Percentiles rank a stretch among this genome's conserved stretches.
Evolutionary conservation across 2,113 vertebrate species (phyloP).

Genomic region (Takifugu bimaculatus): DNA sequence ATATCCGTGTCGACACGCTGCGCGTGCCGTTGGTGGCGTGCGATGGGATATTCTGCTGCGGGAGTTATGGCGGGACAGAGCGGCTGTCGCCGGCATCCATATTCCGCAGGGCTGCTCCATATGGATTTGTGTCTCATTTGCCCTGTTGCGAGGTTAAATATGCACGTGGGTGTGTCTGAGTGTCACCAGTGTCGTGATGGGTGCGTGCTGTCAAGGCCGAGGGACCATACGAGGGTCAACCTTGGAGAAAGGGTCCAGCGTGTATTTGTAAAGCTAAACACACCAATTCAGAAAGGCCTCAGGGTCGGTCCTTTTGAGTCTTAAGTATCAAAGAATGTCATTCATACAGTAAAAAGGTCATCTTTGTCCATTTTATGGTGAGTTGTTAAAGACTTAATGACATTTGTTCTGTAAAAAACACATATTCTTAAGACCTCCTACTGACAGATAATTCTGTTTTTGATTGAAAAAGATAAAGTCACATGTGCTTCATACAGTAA

Average conservation of each 20-base stretch:
- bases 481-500: no score
- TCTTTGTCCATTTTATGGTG: no score
- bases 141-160: constrained; percentile 33
- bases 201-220: constrained; percentile 3
- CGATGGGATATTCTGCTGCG: background rate
- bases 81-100: constrained; percentile 1
- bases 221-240: constrained; percentile 29
- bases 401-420: no score
- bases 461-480: no score
- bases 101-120: constrained; percentile 22
- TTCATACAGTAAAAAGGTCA: no score
- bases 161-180: background rate
- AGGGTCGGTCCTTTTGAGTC: no score
- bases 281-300: no score
- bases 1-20: constrained; percentile 22
- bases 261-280: no score
- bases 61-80: constrained; percentile 23
- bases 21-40: constrained; percentile 5
- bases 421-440: no score
- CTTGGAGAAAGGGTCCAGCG: constrained; percentile 37
- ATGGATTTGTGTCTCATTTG: constrained; percentile 22
- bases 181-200: constrained; percentile 10
- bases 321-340: no score
- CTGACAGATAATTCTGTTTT: no score
- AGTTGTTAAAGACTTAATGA: no score